phyloP scores from a whole-genome alignment of 1,140 invertebrate species.

The Eupeodes corollae region DNA sequence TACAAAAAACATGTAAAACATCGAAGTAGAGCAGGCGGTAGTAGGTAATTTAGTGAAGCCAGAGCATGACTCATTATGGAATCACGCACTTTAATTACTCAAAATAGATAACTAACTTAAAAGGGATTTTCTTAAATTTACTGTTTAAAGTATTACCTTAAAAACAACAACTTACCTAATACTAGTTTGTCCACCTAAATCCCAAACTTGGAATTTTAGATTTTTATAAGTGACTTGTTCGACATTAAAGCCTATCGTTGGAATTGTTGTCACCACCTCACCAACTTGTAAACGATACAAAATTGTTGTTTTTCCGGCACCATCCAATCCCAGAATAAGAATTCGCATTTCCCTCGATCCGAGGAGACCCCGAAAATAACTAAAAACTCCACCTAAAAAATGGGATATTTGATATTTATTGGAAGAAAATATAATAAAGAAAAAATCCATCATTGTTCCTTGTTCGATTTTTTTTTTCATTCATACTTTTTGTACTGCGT shows the following conservation, averaged over 20 bases:
- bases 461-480: too few relatives aligned
- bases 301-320: conserved; percentile 98
- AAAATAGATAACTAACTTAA: too few relatives aligned
- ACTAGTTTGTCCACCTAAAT: conserved; percentile 96
- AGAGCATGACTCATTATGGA: too few relatives aligned
- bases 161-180: conserved; percentile 40
- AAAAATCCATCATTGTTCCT: too few relatives aligned
- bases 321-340: conserved; percentile 93
- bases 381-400: conserved; percentile 76
- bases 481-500: too few relatives aligned
- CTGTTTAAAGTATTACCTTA: conserved; percentile 1
- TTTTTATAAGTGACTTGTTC: conserved; percentile 95
- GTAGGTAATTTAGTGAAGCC: too few relatives aligned
- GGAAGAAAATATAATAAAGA: too few relatives aligned
- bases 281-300: conserved; percentile 97
- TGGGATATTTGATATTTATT: neutral
- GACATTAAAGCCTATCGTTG: conserved; percentile 96
- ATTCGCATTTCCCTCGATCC: conserved; percentile 95
- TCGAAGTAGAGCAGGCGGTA: too few relatives aligned
- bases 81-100: too few relatives aligned
- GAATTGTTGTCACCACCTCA: conserved; percentile 95
- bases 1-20: too few relatives aligned
- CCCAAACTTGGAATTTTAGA: conserved; percentile 95
- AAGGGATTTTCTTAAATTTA: neutral
- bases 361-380: conserved; percentile 87